Conservation (phyloP, 2,888 invertebrate genomes). For the Elysia crispata region DNA sequence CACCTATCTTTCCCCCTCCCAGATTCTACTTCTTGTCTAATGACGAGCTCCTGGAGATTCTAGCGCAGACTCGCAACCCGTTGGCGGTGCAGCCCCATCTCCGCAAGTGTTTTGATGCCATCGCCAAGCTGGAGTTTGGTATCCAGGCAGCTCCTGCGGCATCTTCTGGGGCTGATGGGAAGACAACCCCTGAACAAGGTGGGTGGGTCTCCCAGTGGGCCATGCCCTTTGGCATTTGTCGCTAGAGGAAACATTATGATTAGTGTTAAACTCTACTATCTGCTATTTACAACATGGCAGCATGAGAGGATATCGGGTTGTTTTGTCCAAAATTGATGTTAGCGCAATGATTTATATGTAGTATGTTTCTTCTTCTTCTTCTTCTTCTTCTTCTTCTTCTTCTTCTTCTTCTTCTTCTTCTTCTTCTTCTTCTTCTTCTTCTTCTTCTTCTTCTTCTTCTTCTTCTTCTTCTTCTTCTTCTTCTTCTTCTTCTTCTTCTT, state of each 20-base stretch:
- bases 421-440: slow-evolving; percentile 47
- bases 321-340: no score
- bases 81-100: slow-evolving; percentile 91
- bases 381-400: slow-evolving; percentile 28
- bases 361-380: slow-evolving; percentile 40
- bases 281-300: no score
- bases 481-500: slow-evolving; percentile 21
- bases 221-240: no score
- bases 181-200: slow-evolving; percentile 62
- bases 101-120: slow-evolving; percentile 87
- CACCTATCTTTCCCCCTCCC: no score
- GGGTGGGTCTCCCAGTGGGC: no score
- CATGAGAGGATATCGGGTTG: no score
- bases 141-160: slow-evolving; percentile 59
- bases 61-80: slow-evolving; percentile 93
- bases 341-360: background rate
- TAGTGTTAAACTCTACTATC: no score
- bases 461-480: slow-evolving; percentile 26
- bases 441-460: slow-evolving; percentile 47
- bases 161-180: slow-evolving; percentile 56
- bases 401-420: slow-evolving; percentile 46
- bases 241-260: no score
- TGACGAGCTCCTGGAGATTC: slow-evolving; percentile 91
- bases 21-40: slow-evolving; percentile 93
- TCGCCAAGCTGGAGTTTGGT: slow-evolving; percentile 77